Evolutionary conservation across 2,113 vertebrate genomes (phyloP), one percentile per base, ranked within the genome.

Genomic region (Amphiprion ocellaris): DNA sequence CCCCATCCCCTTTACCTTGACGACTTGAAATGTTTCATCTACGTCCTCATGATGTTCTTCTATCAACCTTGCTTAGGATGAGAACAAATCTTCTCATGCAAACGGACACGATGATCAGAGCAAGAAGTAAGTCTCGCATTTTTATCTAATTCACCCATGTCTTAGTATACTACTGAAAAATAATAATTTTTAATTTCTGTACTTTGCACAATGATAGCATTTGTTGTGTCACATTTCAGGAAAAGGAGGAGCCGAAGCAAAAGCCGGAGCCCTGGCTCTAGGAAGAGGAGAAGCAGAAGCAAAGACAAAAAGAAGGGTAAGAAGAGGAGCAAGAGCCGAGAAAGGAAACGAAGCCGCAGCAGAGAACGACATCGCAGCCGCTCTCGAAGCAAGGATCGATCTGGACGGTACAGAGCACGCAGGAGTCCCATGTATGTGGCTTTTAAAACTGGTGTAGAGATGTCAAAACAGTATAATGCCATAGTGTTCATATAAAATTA

Each of bases 51-150:
- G 97, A 98, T 99, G 96, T 99, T 99, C 96, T 99, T 98, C 97
- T 99, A 97, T 99, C 97, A 96, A 99, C 97, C 96, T 96, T 97
- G 97, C 97, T 98, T 98, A 99, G 98, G 98, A 98, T 96, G 98
- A 99, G 97, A 97, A 96, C 97, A 99, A 99, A 95, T 95, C 98
- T 95, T 97, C 97, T 96, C 98, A 97, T 97, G 96, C 98, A 93
- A 98, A 99, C 77, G 97, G 97, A 93, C 97, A 99, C 10, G 97
- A 99, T 87, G 97, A 98, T 79, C 97, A 97, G 89, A 97, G 93
- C 94, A 98, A 97, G 93, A 99, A 99, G 98, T 99, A 92, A 97
- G 98, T 95, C 37, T 56, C 41, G 0, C 15, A 55, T 6, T 37
- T 33, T 8, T 33, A 8, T 8, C 26, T 26, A 26, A 26, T 26